Conservation (phyloP, 2,797 vertebrate genomes). For the Limnodromus scolopaceus region DNA sequence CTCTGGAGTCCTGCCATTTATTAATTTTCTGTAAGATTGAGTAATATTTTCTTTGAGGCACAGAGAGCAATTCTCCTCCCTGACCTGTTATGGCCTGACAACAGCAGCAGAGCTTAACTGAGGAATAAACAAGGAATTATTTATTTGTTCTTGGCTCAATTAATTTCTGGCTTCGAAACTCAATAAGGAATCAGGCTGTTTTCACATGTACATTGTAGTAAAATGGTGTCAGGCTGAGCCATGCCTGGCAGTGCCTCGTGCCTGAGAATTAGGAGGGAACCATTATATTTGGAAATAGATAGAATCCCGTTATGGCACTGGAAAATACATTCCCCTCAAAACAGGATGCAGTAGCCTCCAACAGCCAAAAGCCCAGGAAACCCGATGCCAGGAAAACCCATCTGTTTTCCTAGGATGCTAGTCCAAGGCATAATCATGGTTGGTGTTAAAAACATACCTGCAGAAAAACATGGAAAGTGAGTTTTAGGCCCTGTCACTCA, state of each 20-base stretch:
- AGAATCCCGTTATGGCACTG: neutral
- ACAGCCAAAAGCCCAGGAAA: constrained; percentile 44
- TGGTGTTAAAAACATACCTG: constrained; percentile 29
- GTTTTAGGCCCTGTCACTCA: neutral
- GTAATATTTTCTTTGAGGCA: constrained; percentile 2
- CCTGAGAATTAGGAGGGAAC: constrained; percentile 10
- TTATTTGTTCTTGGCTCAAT: constrained; percentile 52
- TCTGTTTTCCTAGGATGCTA: constrained; percentile 42
- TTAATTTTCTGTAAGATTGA: constrained; percentile 13
- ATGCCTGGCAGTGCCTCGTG: neutral
- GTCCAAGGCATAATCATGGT: neutral
- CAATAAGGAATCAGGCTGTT: neutral
- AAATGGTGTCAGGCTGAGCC: constrained; percentile 14
- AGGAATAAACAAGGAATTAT: constrained; percentile 58
- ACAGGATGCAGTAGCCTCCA: constrained; percentile 19
- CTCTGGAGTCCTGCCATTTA: neutral
- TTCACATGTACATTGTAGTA: constrained; percentile 5
- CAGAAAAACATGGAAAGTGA: constrained; percentile 12
- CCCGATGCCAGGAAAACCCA: constrained; percentile 38
- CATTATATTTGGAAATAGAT: constrained; percentile 35
- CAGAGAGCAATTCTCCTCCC: neutral
- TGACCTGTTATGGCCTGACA: constrained; percentile 19
- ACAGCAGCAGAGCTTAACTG: constrained; percentile 34
- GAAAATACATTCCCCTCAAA: constrained; percentile 8
- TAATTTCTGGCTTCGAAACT: constrained; percentile 42